Conservation (phyloP, 2,797 vertebrate genomes). For the Danio kyathit region DNA sequence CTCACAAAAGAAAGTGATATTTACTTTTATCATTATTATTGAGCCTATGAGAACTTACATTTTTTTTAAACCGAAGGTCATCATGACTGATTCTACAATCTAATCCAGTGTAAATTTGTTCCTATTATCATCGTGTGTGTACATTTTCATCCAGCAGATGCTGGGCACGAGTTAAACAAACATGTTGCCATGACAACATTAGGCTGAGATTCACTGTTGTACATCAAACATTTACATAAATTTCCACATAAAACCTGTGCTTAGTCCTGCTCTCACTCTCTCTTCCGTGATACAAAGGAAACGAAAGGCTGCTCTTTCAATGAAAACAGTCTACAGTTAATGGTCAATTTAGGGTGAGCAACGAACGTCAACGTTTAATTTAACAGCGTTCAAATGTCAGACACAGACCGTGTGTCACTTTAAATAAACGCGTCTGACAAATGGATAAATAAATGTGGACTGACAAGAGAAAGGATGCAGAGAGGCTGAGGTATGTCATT, state of each 20-base stretch:
- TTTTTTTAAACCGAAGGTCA: background rate
- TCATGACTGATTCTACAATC: background rate
- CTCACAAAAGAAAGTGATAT: no score
- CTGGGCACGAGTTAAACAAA: conserved; percentile 22
- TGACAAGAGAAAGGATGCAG: background rate
- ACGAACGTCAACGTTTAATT: background rate
- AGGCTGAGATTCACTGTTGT: background rate
- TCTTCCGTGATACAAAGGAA: conserved; percentile 1
- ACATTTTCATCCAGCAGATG: background rate
- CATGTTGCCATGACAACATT: conserved; percentile 23
- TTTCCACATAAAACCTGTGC: conserved; percentile 29
- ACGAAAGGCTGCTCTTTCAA: background rate
- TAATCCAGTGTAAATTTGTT: background rate
- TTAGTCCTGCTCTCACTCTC: background rate
- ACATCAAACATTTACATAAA: conserved; percentile 40
- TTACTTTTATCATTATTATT: background rate
- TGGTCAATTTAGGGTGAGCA: background rate
- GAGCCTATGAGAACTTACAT: background rate
- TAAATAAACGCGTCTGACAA: background rate
- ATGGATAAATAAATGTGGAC: background rate
- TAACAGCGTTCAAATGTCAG: background rate
- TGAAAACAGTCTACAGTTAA: background rate
- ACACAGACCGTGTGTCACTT: background rate
- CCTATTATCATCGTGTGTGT: background rate
- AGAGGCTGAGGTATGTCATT: background rate